A percentile compares a stretch with the other conserved stretches of the same genome.
Evolutionary conservation across 1,140 invertebrate species (phyloP).

Genomic region (Tetragnatha versicolor): DNA sequence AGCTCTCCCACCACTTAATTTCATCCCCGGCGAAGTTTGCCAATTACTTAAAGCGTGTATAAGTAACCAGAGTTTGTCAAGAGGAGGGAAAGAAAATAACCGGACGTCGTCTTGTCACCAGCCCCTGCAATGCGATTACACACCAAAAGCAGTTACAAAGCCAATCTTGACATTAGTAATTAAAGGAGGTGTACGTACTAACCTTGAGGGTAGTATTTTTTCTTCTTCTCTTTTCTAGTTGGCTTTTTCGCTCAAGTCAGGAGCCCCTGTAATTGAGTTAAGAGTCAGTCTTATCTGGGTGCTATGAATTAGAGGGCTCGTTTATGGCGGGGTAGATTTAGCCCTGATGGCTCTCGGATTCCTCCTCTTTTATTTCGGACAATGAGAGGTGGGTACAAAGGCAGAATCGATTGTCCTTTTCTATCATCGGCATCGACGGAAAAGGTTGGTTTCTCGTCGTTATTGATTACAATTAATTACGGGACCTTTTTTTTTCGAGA

Average conservation of each 20-base stretch:
- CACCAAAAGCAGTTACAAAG: neutral
- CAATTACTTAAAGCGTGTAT: too few relatives aligned
- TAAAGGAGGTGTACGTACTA: constrained; percentile 3
- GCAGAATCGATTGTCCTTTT: too few relatives aligned
- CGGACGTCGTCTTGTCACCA: neutral
- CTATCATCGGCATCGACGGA: too few relatives aligned
- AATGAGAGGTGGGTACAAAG: too few relatives aligned
- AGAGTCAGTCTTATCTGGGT: neutral
- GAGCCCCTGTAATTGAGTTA: constrained; percentile 5
- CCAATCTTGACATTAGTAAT: constrained; percentile 16
- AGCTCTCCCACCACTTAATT: too few relatives aligned
- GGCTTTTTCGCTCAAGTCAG: neutral
- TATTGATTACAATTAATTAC: too few relatives aligned
- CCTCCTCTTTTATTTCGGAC: neutral
- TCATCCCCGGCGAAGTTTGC: too few relatives aligned
- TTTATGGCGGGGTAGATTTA: constrained; percentile 1
- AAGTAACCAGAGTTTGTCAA: too few relatives aligned
- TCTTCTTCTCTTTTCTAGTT: neutral
- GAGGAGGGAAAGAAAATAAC: neutral
- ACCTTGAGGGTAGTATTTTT: too few relatives aligned
- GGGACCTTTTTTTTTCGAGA: too few relatives aligned
- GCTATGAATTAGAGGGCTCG: constrained; percentile 18
- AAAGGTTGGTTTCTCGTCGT: too few relatives aligned
- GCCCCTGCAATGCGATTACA: constrained; percentile 20
- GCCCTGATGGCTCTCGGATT: neutral